phyloP scores from a whole-genome alignment of 2,888 invertebrate species.

The Phanerotoma sp. region DNA sequence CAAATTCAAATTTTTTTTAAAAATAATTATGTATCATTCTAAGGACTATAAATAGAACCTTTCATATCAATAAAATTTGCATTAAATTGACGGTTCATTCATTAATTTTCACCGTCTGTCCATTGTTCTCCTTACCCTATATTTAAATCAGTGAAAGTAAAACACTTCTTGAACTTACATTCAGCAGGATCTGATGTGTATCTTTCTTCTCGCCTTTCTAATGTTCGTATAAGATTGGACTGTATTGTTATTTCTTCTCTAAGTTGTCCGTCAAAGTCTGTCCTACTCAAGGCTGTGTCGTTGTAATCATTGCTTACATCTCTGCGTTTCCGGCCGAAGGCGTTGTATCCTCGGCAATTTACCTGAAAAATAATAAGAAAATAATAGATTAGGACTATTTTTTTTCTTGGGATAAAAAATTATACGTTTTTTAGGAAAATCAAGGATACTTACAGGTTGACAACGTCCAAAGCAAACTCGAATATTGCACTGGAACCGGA shows the following conservation, averaged over 20 bases:
- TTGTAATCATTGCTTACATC: constrained; percentile 61
- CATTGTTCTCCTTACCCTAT: no score
- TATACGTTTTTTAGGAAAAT: no score
- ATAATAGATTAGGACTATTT: constrained; percentile 4
- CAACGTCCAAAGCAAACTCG: constrained; percentile 93
- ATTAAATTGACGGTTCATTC: not conserved
- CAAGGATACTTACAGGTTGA: constrained; percentile 82
- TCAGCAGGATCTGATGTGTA: constrained; percentile 77
- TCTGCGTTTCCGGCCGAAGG: constrained; percentile 81
- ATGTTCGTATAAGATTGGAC: constrained; percentile 87
- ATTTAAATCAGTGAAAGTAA: not conserved
- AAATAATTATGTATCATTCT: no score
- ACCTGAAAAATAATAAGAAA: constrained; percentile 61
- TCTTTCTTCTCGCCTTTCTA: constrained; percentile 80
- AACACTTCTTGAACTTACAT: constrained; percentile 60
- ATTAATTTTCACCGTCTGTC: not conserved
- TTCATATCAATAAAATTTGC: no score
- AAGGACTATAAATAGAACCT: no score
- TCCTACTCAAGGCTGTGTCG: constrained; percentile 64
- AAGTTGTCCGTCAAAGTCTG: constrained; percentile 72
- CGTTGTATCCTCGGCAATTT: constrained; percentile 88
- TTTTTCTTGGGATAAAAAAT: not conserved
- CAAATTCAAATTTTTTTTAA: no score
- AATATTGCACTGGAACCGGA: constrained; percentile 94
- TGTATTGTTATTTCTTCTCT: constrained; percentile 92